Evolutionary conservation across 2,113 vertebrate genomes (phyloP), one percentile per base, ranked within the genome.

Genomic region (Protobothrops mucrosquamatus): DNA sequence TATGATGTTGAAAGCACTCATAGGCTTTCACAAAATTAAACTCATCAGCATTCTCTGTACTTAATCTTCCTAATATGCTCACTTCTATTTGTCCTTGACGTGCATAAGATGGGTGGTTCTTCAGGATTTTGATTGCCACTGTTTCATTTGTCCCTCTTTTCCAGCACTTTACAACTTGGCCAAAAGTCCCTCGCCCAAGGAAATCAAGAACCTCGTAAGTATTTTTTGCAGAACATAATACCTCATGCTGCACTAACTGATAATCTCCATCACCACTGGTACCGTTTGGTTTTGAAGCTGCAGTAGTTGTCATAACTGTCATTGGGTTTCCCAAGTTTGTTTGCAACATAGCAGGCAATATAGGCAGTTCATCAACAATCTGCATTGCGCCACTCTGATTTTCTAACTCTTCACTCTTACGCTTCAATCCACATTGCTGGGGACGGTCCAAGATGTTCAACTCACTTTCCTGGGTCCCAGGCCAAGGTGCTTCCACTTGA

Each of bases 131-230:
- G 93, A 99, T 98, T 11, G 99, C 99, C 97, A 99, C 99, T 0
- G 99, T 98, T 95, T 99, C 99, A 24, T 98, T 98, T 26, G 99
- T 99, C 94, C 99, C 99, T 96, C 99, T 98, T 96, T 99, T 99
- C 99, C 99, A 99, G 98, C 99, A 99, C 97, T 99, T 99, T 48
- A 99, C 99, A 22, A 99, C 99, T 96, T 99, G 99, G 88, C 99
- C 99, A 46, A 99, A 99, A 93, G 99, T 99, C 96, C 99, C 99
- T 92, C 99, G 98, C 64, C 99, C 99, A 96, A 99, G 98, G 97
- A 99, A 99, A 98, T 99, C 99, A 74, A 99, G 98, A 95, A 99
- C 99, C 98, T 99, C 99, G 0, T 99, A 99, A 88, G 99, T 99
- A 96, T 99, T 99, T 98, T 99, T 99, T 98, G 99, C 97, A 22